phyloP scores from a whole-genome alignment of 2,797 vertebrate genomes.

The Chloroceryle amazona region DNA sequence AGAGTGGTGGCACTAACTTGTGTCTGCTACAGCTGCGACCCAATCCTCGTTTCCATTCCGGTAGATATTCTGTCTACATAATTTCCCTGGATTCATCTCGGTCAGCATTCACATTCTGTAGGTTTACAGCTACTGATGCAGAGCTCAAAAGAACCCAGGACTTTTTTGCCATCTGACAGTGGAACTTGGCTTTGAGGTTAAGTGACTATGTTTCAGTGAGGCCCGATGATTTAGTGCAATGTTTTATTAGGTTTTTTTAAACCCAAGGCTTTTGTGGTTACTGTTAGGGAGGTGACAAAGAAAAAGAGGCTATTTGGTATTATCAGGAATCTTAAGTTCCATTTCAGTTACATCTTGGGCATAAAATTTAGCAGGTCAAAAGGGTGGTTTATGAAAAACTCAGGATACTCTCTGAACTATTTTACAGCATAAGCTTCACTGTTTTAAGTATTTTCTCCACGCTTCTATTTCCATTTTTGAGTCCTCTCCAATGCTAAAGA shows the following conservation, averaged over 20 bases:
- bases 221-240: accelerated
- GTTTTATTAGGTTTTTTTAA: background rate
- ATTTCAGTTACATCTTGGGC: background rate
- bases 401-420: background rate
- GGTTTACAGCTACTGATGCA: too few species aligned
- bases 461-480: background rate
- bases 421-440: background rate
- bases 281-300: background rate
- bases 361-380: background rate
- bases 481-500: background rate
- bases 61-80: too few species aligned
- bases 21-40: accelerated
- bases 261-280: background rate
- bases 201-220: too few species aligned
- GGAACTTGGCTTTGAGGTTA: background rate
- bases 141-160: background rate
- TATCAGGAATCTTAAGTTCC: background rate
- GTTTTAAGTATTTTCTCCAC: background rate
- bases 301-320: background rate
- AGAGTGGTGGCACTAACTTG: accelerated
- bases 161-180: background rate
- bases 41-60: background rate
- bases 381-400: background rate
- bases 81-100: background rate
- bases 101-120: accelerated